Evolutionary conservation across 2,797 vertebrate genomes (phyloP).

Genomic region (Phoxinus dragarum): DNA sequence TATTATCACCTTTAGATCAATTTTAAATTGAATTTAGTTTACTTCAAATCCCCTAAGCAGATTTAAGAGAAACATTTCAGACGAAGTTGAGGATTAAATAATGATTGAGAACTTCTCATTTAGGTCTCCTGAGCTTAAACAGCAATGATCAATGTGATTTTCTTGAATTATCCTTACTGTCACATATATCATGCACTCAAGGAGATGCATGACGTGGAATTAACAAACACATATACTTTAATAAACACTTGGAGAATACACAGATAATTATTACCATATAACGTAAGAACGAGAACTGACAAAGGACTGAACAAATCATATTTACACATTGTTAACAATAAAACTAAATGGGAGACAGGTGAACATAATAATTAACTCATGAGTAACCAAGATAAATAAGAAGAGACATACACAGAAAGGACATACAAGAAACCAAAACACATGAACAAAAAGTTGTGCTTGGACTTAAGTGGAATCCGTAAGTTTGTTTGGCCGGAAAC

Average conservation of each 20-base stretch:
- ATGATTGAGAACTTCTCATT: not conserved
- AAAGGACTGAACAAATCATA: not conserved
- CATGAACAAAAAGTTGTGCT: no score
- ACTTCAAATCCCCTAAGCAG: not conserved
- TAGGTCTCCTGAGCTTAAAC: not conserved
- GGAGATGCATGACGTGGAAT: not conserved
- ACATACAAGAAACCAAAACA: not conserved
- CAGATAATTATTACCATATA: not conserved
- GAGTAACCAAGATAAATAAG: not conserved
- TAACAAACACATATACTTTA: not conserved
- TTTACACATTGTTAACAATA: no score
- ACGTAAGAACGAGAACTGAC: not conserved
- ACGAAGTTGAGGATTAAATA: not conserved
- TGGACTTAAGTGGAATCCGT: no score
- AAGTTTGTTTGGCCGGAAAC: no score
- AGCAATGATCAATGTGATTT: not conserved
- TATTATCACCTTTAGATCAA: no score
- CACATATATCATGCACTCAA: not conserved
- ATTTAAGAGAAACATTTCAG: not conserved
- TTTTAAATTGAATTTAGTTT: not conserved
- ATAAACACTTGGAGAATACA: not conserved
- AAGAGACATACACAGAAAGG: not conserved
- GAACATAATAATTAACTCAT: not conserved
- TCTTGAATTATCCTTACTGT: not conserved
- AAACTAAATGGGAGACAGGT: not conserved